Base-by-base conservation (phyloP, 2,113 vertebrate species). In the Pachypanchax playfairii region DNA sequence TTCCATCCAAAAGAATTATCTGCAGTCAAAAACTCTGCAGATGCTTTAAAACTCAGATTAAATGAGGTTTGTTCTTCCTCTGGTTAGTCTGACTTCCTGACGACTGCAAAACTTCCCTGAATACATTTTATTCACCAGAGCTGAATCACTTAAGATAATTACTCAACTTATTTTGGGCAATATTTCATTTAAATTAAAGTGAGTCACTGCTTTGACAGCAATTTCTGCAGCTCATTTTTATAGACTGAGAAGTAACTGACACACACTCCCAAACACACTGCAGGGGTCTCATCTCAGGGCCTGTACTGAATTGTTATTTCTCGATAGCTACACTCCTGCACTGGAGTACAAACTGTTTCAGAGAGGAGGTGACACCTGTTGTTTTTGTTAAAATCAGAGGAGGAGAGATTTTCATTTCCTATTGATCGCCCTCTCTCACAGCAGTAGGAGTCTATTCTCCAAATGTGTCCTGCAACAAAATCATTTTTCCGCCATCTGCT, bases 81-180 rank as follows among this genome's bases (percentile, higher is more conserved):
- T 12, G 50, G 48, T 39, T 48, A 38, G 52, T 25, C 51, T 64
- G 72, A 70, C 60, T 65, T 73, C 50, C 64, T 46, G 51, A 62
- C 0, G 35, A 56, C 44, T 53, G 55, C 70, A 61, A 39, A 6
- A 3, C 56, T 28, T 56, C 25, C 5, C 41, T 77, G 51, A 75
- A 77, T 76, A 55, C 74, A 75, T 60, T 42, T 20, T 14, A 6
- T 33, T 35, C 54, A 26, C 26, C 50, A 25, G 42, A 63, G 18
- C 49, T 56, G 61, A 81, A 72, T 79, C 58, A 77, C 64, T 81
- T 49, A 39, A 43, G 42, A 54, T 50, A 47, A 75, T 73, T 63
- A 68, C 5, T 20, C 33, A 64, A 63, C 50, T 75, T 33, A 43
- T 77, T 73, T 36, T 48, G 7, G 47, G 50, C 3, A 8, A 58